Evolutionary conservation across 2,888 invertebrate species (phyloP).

Genomic region (Diloba caeruleocephala): DNA sequence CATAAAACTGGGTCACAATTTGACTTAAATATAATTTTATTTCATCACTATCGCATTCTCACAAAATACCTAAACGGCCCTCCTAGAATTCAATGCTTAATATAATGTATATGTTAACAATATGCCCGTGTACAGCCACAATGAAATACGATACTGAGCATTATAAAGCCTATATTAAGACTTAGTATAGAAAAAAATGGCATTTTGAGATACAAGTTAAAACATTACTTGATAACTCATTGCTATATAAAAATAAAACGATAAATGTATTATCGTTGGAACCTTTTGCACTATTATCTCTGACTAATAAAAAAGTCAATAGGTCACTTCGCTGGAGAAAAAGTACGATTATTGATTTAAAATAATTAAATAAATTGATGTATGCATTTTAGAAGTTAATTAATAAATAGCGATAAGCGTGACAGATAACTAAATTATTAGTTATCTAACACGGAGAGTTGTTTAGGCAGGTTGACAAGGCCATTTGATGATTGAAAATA

Average conservation of each 20-base stretch:
- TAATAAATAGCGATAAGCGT: conserved; percentile 56
- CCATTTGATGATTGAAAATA: conserved; percentile 23
- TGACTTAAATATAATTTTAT: conserved; percentile 4
- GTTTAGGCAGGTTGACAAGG: conserved; percentile 19
- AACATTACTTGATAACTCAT: conserved; percentile 59
- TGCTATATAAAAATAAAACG: conserved; percentile 64
- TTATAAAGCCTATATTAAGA: conserved; percentile 55
- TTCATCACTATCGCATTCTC: conserved; percentile 12
- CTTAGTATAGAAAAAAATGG: conserved; percentile 74
- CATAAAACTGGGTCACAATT: conserved; percentile 14
- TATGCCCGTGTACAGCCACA: conserved; percentile 23
- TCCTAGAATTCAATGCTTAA: conserved; percentile 23
- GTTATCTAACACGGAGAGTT: conserved; percentile 25
- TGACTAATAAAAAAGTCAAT: conserved; percentile 62
- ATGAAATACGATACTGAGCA: conserved; percentile 48
- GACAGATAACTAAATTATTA: conserved; percentile 32
- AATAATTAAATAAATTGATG: conserved; percentile 64
- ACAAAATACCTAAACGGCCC: conserved; percentile 6
- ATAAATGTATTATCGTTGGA: conserved; percentile 63
- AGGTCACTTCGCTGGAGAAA: conserved; percentile 63
- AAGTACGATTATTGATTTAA: conserved; percentile 70
- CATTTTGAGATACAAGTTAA: conserved; percentile 59
- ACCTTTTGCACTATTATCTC: conserved; percentile 60
- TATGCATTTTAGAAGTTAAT: conserved; percentile 60
- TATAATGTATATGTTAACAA: conserved; percentile 16